These are phyloP conservation scores for Mactromeris polynyma DNA, from an alignment of 2,888 invertebrate genomes.

Conservation along the genomic window DNA sequence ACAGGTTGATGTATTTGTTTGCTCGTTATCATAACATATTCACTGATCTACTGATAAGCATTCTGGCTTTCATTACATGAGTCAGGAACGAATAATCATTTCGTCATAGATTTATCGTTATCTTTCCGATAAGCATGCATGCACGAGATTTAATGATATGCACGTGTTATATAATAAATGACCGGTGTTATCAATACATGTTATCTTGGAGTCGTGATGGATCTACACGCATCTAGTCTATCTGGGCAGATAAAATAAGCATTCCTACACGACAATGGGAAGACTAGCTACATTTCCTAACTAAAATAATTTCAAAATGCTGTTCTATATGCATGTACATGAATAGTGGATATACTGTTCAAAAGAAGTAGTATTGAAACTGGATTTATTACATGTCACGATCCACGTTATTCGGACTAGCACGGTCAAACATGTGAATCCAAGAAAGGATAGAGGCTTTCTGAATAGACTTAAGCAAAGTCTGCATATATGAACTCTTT, in stretches of 20 bases:
- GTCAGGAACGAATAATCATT: neutral
- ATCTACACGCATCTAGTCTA: neutral
- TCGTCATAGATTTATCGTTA: neutral
- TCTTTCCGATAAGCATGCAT: neutral
- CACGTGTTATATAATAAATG: conserved; percentile 1
- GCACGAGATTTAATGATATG: conserved; percentile 7
- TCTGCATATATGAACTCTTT: too few species aligned
- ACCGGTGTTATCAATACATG: neutral
- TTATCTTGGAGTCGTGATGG: neutral
- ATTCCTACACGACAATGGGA: neutral
- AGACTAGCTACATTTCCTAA: too few species aligned
- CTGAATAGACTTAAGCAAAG: too few species aligned
- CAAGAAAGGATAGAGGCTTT: too few species aligned
- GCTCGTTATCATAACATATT: neutral
- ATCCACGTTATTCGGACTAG: too few species aligned
- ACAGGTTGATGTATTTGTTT: neutral
- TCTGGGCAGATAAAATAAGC: neutral
- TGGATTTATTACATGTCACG: too few species aligned
- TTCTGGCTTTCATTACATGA: conserved; percentile 9
- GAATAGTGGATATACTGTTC: too few species aligned
- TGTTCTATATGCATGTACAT: too few species aligned
- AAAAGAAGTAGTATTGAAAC: too few species aligned
- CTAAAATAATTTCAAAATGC: too few species aligned
- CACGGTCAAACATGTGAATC: too few species aligned
- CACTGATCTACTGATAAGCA: conserved; percentile 4